Evolutionary conservation across 2,888 invertebrate genomes (phyloP).

Genomic region (Heliconius sara): DNA sequence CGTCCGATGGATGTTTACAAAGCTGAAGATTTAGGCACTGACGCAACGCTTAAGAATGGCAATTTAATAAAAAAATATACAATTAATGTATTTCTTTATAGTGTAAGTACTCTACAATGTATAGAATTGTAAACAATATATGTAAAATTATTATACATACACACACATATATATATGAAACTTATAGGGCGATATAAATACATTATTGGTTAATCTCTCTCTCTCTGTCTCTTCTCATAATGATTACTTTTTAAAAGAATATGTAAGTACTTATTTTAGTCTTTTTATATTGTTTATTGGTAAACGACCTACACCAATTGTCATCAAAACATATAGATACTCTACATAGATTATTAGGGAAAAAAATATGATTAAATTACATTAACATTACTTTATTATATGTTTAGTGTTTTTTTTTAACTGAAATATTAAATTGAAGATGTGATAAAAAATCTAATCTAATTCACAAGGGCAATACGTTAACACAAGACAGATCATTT

Average conservation of each 20-base stretch:
- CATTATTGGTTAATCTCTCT: not conserved
- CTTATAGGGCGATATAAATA: not conserved
- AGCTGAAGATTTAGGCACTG: constrained; percentile 66
- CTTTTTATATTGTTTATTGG: not conserved
- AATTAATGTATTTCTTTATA: not conserved
- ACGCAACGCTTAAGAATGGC: constrained; percentile 66
- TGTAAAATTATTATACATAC: too few species aligned
- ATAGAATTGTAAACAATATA: too few species aligned
- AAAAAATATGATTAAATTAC: constrained; percentile 5
- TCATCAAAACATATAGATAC: not conserved
- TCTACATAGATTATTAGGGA: not conserved
- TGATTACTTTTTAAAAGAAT: not conserved
- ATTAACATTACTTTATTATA: not conserved
- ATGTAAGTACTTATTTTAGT: not conserved
- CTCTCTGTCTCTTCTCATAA: not conserved
- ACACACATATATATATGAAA: not conserved
- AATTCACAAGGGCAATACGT: not conserved
- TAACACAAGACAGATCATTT: not conserved
- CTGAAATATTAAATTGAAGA: too few species aligned
- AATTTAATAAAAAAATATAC: constrained; percentile 47
- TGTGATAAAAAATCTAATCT: too few species aligned
- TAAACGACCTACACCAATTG: not conserved
- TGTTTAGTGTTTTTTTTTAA: too few species aligned
- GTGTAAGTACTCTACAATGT: too few species aligned
- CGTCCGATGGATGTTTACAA: constrained; percentile 72